Percentiles rank a stretch among this genome's conserved stretches.
These are phyloP conservation scores for Euura lappo DNA, from an alignment of 1,140 invertebrate genomes.

Conservation along the genomic window DNA sequence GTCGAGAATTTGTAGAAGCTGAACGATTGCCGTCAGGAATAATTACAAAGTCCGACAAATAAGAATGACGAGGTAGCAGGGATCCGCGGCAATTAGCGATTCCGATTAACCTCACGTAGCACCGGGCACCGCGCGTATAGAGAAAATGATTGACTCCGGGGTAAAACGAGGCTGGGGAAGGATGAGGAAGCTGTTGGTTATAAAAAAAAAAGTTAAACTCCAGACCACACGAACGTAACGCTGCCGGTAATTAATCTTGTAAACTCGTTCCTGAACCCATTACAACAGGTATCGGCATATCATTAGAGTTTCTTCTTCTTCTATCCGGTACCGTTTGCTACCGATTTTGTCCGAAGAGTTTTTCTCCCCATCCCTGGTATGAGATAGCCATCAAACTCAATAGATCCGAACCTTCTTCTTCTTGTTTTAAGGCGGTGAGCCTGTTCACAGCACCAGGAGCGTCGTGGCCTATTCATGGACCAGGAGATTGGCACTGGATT, in stretches of 20 bases:
- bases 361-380: no score
- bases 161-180: not conserved
- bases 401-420: no score
- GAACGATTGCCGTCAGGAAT: no score
- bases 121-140: not conserved
- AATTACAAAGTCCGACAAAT: no score
- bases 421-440: slow-evolving; percentile 39
- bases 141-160: not conserved
- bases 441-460: slow-evolving; percentile 45
- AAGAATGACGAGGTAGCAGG: no score
- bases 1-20: no score
- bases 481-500: slow-evolving; percentile 57
- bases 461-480: slow-evolving; percentile 57
- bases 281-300: not conserved
- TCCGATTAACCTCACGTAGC: not conserved
- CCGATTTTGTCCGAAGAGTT: no score
- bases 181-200: not conserved
- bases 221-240: not conserved
- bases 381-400: no score
- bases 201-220: not conserved
- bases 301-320: not conserved
- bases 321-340: no score
- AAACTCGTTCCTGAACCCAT: not conserved
- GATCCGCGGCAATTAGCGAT: not conserved
- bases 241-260: not conserved